Base-by-base conservation (phyloP, 2,797 vertebrate genomes). In the Protosalanx chinensis region DNA sequence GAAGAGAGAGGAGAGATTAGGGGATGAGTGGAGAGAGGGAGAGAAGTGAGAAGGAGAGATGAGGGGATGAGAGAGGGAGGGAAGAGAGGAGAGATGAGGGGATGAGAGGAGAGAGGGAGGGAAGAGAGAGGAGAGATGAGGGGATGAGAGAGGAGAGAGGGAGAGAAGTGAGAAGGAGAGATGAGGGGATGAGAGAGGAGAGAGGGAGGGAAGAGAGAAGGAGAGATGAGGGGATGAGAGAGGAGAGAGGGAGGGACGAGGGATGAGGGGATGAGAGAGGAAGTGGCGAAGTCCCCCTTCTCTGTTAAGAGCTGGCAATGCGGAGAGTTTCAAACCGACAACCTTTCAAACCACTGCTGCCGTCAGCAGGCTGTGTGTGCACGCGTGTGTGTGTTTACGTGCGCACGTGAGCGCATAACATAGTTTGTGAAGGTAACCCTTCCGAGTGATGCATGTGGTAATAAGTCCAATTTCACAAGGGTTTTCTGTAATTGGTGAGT, bases 331-430 rank as follows among this genome's bases (percentile, higher is more conserved):
- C n/a, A n/a, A 67, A 6, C 56, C 23, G 60, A 20, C 27, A 20
- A 18, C 56, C 3, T 53, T 5, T 27, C 23, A 27, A 27, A 27
- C 23, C 2, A 51, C 33, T 35, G 33, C 33, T 4, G 33, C 33
- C 2, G 33, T 35, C 33, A 49, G 12, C 57, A 33, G 18, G 8
- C 16, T 60, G 67, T 29, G 23, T 63, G n/a, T 35, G 33, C 35
- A 6, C 20, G 62, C 7, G 20, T 65, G 67, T 35, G 18, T 68
- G 67, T 35, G 16, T 58, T 51, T 70, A 60, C 23, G 18, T 56
- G n/a, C 59, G 30, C 72, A 32, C 37, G 63, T 10, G 6, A 29
- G 60, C 53, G 59, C 70, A 30, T 69, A 16, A 30, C 20, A 18
- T 18, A 0, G 56, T 61, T 30, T 16, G 29, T 16, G 59, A 15